Percentiles rank a stretch among this genome's conserved stretches.
phyloP scores from a whole-genome alignment of 2,113 vertebrate species.

The Shinisaurus crocodilurus region DNA sequence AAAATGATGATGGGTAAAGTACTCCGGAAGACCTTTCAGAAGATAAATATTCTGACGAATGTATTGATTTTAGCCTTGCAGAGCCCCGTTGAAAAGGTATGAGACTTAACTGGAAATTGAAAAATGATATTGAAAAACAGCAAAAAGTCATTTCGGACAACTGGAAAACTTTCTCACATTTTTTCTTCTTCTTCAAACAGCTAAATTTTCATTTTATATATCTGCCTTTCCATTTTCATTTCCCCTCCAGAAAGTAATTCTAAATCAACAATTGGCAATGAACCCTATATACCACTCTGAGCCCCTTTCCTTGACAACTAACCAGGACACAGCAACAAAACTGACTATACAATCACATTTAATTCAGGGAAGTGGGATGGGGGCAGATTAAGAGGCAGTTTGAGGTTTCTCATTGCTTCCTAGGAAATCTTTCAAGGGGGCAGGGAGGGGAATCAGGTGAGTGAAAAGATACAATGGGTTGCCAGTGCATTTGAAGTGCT shows the following conservation, averaged over 20 bases:
- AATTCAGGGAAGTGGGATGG: not conserved
- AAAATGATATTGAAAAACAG: conserved; percentile 13
- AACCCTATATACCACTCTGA: not conserved
- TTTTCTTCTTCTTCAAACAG: not conserved
- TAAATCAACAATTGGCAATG: not conserved
- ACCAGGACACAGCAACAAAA: not conserved
- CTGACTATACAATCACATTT: not conserved
- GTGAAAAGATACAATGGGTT: not conserved
- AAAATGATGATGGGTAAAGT: conserved; percentile 11
- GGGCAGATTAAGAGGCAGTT: not conserved
- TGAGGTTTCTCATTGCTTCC: no score
- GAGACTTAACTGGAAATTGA: not conserved
- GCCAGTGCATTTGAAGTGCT: no score
- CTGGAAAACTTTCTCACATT: not conserved
- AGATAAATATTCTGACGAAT: conserved; percentile 39
- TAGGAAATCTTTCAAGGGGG: not conserved
- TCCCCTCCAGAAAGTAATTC: not conserved
- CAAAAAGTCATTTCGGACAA: not conserved
- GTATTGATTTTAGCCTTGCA: not conserved
- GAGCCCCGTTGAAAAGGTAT: not conserved
- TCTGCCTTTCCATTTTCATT: not conserved
- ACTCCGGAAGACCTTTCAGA: conserved; percentile 16
- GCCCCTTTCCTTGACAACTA: not conserved
- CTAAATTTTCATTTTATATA: not conserved
- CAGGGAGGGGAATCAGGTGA: no score